Conservation (phyloP, 2,797 vertebrate genomes). For the Rhinatrema bivittatum region DNA sequence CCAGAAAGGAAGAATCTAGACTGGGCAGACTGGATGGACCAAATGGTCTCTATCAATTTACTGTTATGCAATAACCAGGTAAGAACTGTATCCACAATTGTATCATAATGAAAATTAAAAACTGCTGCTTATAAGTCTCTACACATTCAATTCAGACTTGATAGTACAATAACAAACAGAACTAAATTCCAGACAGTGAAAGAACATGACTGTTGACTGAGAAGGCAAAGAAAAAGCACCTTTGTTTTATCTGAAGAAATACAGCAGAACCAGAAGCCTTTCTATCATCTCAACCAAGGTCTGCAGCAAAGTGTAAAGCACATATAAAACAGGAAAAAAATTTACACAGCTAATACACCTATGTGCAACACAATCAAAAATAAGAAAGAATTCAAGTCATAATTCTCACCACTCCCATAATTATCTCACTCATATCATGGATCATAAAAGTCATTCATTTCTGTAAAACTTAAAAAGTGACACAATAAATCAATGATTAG, state of each 20-base stretch:
- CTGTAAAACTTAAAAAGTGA: constrained; percentile 72
- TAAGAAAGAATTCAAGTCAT: constrained; percentile 74
- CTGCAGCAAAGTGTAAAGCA: constrained; percentile 75
- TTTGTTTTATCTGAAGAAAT: constrained; percentile 47
- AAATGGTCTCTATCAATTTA: too few species aligned
- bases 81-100: too few species aligned
- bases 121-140: too few species aligned
- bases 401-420: constrained; percentile 62
- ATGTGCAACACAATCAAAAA: constrained; percentile 77
- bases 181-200: too few species aligned
- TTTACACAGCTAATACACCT: constrained; percentile 72
- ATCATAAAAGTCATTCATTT: constrained; percentile 56
- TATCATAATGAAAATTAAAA: too few species aligned
- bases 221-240: constrained; percentile 22
- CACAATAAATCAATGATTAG: constrained; percentile 71
- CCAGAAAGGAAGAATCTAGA: too few species aligned
- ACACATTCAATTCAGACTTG: too few species aligned
- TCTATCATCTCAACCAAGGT: constrained; percentile 48
- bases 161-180: too few species aligned
- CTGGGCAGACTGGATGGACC: too few species aligned
- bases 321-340: constrained; percentile 63
- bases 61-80: too few species aligned
- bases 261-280: constrained; percentile 40
- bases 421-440: constrained; percentile 63
- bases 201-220: too few species aligned